Evolutionary conservation across 2,797 vertebrate genomes (phyloP).

Genomic region (Chelonia mydas): DNA sequence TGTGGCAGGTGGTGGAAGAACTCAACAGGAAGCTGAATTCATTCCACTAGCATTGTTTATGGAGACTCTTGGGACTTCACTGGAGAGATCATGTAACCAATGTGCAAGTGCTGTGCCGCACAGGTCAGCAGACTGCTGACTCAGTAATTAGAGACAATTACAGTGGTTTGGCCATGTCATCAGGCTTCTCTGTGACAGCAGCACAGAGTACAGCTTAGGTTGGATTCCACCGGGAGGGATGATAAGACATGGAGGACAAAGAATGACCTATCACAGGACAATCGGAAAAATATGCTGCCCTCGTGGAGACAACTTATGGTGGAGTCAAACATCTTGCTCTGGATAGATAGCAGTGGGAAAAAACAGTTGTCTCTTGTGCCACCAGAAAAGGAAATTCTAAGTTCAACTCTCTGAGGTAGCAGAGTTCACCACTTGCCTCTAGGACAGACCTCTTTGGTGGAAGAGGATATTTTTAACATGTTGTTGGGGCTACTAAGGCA

Average conservation of each 20-base stretch:
- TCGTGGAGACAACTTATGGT: not conserved
- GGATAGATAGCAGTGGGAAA: not conserved
- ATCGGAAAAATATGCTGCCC: not conserved
- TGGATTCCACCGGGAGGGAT: not conserved
- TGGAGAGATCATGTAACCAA: not conserved
- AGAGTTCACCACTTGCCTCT: not conserved
- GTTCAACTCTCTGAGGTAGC: not conserved
- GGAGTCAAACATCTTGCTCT: not conserved
- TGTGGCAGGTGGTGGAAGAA: not conserved
- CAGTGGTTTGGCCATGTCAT: not conserved
- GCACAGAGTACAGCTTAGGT: not conserved
- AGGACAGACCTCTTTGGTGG: not conserved
- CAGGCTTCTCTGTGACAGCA: not conserved
- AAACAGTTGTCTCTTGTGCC: not conserved
- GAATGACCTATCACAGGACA: not conserved
- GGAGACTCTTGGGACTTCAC: not conserved
- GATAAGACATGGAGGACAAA: not conserved
- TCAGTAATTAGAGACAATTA: not conserved
- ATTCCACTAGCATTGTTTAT: not conserved
- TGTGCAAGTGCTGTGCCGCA: not conserved
- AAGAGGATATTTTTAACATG: not conserved
- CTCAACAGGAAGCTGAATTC: not conserved
- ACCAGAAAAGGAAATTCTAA: not conserved
- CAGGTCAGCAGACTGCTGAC: not conserved
- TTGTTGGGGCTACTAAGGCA: not conserved